Evolutionary conservation across 2,888 invertebrate species (phyloP).

Genomic region (Lagria hirta): DNA sequence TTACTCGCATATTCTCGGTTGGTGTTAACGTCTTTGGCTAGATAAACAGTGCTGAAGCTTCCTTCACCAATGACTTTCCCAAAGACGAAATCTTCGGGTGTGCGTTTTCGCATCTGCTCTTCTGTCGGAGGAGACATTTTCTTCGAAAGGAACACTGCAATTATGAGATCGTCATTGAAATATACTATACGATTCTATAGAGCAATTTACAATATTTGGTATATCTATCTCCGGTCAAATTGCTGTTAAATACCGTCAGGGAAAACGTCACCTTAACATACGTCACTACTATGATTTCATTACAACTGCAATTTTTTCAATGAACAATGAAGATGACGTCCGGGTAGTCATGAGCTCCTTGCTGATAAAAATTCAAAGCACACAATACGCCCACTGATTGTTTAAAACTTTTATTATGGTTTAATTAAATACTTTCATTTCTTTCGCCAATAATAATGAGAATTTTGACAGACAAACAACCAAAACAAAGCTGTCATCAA

Average conservation of each 20-base stretch:
- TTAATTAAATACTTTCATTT: too few relatives aligned
- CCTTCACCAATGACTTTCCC: slow-evolving; percentile 96
- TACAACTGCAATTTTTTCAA: slow-evolving; percentile 22
- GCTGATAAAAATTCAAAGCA: background rate
- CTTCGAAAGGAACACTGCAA: too few relatives aligned
- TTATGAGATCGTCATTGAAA: background rate
- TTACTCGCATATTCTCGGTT: slow-evolving; percentile 93
- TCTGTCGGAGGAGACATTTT: slow-evolving; percentile 45
- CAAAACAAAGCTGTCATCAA: slow-evolving; percentile 15
- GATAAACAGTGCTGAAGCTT: slow-evolving; percentile 93
- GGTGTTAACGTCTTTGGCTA: slow-evolving; percentile 88
- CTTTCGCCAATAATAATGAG: slow-evolving; percentile 9
- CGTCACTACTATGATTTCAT: slow-evolving; percentile 25
- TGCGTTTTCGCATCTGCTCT: slow-evolving; percentile 64
- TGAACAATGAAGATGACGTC: slow-evolving; percentile 21
- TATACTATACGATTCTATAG: background rate
- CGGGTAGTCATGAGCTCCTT: slow-evolving; percentile 15
- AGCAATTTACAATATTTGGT: too few relatives aligned
- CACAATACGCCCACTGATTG: slow-evolving; percentile 1
- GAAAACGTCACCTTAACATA: slow-evolving; percentile 21
- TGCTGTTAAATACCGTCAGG: slow-evolving; percentile 9
- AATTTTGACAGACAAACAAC: slow-evolving; percentile 18
- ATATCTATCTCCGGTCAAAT: slow-evolving; percentile 16
- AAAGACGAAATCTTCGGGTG: slow-evolving; percentile 90
- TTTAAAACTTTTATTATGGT: slow-evolving; percentile 1